Evolutionary conservation across 2,113 vertebrate species (phyloP), one percentile per base, ranked within the genome.

Genomic region (Trochalopteron elliotii): DNA sequence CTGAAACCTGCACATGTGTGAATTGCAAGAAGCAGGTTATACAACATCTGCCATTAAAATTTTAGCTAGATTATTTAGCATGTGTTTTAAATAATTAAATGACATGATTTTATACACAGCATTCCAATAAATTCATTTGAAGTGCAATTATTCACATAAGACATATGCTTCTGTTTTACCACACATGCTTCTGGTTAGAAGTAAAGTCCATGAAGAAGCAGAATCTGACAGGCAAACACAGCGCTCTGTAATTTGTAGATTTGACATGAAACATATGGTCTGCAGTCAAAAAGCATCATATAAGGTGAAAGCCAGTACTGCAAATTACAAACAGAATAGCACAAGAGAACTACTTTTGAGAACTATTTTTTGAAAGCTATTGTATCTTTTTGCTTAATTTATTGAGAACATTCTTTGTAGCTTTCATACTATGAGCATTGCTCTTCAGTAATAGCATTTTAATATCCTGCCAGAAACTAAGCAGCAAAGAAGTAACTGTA

Each of bases 191-290:
- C 45, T 80, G 23, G 15, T 85, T 84, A 71, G 49, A 72, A 84
- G 33, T 49, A 59, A 87, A 85, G 61, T 91, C 53, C 12, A 11
- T 61, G 77, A 87, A 71, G 72, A 76, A 79, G 15, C 10, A 45
- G 30, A 72, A 57, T 35, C 23, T 83, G 78, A 63, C 65, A 89
- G 80, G 75, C 20, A 86, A 57, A 42, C 40, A 53, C 8, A 56
- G 15, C 4, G 0, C 31, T 65, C 27, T 1, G 2, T 79, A 63
- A 52, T 22, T 27, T 0, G 0, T 59, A 40, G 16, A 22, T 35
- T 88, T 59, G 23, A 47, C 18, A 20, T 52, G 19, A 83, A 91
- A 74, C 55, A 83, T 45, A 84, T 28, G 60, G 21, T 85, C 35
- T 93, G 35, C 21, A 70, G 33, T 68, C 59, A 96, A 22, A 84